These are phyloP conservation scores for Epinephelus coioides DNA, from an alignment of 2,797 vertebrate genomes.

Conservation along the genomic window DNA sequence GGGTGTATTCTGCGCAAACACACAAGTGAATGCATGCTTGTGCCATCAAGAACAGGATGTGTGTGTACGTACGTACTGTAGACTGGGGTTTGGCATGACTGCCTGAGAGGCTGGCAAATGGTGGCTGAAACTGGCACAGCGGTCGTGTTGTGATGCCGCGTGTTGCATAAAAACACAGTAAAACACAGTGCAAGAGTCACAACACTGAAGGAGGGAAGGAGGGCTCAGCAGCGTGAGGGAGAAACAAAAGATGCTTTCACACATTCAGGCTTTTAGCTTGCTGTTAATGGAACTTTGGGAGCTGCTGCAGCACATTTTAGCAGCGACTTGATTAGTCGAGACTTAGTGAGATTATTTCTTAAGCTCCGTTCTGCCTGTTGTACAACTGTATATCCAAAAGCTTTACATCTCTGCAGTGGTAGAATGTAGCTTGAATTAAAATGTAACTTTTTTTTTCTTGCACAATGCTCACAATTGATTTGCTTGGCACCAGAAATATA, in stretches of 20 bases:
- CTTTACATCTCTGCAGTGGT: not conserved
- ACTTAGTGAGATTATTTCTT: not conserved
- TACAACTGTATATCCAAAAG: not conserved
- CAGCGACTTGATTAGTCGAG: constrained; percentile 25
- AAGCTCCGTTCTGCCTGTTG: not conserved
- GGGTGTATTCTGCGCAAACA: constrained; percentile 32
- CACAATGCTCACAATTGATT: not conserved
- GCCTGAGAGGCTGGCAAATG: constrained; percentile 31
- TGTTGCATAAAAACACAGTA: constrained; percentile 54
- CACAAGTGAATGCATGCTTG: constrained; percentile 50
- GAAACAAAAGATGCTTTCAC: constrained; percentile 71
- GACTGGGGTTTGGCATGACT: constrained; percentile 61
- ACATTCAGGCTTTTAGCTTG: constrained; percentile 38
- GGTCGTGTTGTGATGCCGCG: constrained; percentile 58
- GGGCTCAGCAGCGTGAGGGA: constrained; percentile 53
- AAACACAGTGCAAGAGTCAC: constrained; percentile 30
- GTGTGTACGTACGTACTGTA: constrained; percentile 30
- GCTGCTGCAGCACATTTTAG: constrained; percentile 20
- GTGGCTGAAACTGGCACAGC: constrained; percentile 59
- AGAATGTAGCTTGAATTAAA: not conserved
- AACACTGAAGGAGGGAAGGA: constrained; percentile 39
- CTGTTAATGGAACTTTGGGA: constrained; percentile 8
- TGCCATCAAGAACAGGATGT: constrained; percentile 44
- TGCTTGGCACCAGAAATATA: not conserved
- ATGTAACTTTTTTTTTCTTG: not conserved